A percentile compares a stretch with the other conserved stretches of the same genome.
These are phyloP conservation scores for Scaptomyza graminum DNA, from an alignment of 1,140 invertebrate species.

Conservation along the genomic window DNA sequence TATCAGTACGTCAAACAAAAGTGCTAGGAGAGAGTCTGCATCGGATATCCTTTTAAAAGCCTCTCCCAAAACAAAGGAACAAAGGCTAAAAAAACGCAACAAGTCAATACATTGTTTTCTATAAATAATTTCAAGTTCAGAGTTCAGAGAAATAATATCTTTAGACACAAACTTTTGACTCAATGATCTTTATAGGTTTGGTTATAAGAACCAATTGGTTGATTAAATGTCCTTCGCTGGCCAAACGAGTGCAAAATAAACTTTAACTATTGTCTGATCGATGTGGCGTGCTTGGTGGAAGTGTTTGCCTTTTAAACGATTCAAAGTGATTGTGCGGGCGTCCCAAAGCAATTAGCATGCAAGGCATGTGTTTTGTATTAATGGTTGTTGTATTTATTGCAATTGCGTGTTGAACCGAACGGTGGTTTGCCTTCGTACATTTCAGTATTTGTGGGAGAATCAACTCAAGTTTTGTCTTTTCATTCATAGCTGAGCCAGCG, in stretches of 20 bases:
- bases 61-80: too few species aligned
- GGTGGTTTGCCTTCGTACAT: conserved; percentile 53
- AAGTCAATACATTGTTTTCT: too few species aligned
- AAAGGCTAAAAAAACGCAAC: too few species aligned
- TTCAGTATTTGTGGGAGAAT: conserved; percentile 1
- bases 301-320: conserved; percentile 1
- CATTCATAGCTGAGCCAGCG: conserved; percentile 59
- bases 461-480: conserved; percentile 18
- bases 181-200: background rate
- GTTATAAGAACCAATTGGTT: conserved; percentile 3
- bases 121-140: too few species aligned
- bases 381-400: conserved; percentile 64
- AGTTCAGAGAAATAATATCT: background rate
- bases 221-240: conserved; percentile 33
- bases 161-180: background rate
- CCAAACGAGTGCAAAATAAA: conserved; percentile 11
- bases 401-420: conserved; percentile 53
- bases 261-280: background rate
- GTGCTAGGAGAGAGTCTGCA: too few species aligned
- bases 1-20: too few species aligned
- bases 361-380: conserved; percentile 36
- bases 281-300: background rate
- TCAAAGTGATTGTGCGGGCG: conserved; percentile 42
- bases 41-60: too few species aligned
- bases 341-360: conserved; percentile 67